These are phyloP conservation scores for Matsumyia berberina DNA, from an alignment of 2,888 invertebrate genomes.

Conservation along the genomic window DNA sequence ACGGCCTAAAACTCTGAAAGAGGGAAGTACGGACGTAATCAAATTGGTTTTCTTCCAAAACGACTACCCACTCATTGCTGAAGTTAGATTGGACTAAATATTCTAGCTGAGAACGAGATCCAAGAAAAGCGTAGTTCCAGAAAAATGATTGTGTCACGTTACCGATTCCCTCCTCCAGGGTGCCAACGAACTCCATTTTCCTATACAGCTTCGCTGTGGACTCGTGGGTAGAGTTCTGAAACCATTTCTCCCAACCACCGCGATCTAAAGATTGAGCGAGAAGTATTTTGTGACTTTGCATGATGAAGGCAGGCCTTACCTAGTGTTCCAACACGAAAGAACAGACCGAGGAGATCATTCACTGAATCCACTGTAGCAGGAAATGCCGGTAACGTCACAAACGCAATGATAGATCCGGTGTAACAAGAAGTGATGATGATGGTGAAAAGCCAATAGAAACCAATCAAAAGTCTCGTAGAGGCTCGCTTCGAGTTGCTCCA, in stretches of 20 bases:
- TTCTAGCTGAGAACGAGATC: conserved; percentile 89
- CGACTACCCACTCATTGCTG: conserved; percentile 85
- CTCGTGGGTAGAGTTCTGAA: conserved; percentile 88
- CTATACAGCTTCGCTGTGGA: conserved; percentile 87
- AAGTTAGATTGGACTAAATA: conserved; percentile 90
- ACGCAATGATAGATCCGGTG: conserved; percentile 93
- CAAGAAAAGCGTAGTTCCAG: conserved; percentile 91
- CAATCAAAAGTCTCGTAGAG: conserved; percentile 90
- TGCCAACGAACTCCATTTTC: conserved; percentile 88
- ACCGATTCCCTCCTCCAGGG: conserved; percentile 88
- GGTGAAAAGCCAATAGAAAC: conserved; percentile 93
- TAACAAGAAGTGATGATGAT: conserved; percentile 93
- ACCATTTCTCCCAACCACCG: conserved; percentile 91
- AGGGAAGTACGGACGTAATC: not conserved
- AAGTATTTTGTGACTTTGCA: not conserved
- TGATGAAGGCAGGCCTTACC: conserved; percentile 85
- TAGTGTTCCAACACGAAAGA: conserved; percentile 89
- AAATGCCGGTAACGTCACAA: conserved; percentile 91
- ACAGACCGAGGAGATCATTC: conserved; percentile 87
- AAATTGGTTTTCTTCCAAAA: conserved; percentile 1
- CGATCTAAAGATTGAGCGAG: conserved; percentile 85
- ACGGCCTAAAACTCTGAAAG: conserved; percentile 84
- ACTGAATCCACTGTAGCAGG: conserved; percentile 90
- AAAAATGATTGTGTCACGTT: conserved; percentile 91
- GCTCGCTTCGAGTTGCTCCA: conserved; percentile 89